Evolutionary conservation across 2,888 invertebrate species (phyloP).

Genomic region (Odontocerum albicorne): DNA sequence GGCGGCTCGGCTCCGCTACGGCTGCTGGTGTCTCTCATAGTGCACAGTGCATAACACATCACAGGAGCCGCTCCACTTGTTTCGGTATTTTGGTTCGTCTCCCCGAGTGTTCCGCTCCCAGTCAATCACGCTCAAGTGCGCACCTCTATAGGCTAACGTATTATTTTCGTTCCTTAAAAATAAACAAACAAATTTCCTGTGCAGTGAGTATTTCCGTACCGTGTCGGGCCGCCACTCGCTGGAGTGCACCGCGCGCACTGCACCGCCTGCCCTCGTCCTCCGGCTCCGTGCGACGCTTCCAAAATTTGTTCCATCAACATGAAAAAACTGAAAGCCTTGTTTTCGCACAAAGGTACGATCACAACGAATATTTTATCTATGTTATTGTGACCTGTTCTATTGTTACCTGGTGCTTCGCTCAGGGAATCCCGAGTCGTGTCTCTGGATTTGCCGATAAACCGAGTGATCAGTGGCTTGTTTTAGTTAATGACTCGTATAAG

Average conservation of each 20-base stretch:
- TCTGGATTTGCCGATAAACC: too few relatives aligned
- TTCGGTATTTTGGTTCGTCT: slow-evolving; percentile 19
- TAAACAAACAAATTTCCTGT: slow-evolving; percentile 36
- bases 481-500: too few relatives aligned
- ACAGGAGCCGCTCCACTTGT: slow-evolving; percentile 16
- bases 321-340: slow-evolving; percentile 32
- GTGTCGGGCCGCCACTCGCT: not conserved
- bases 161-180: slow-evolving; percentile 32
- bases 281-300: slow-evolving; percentile 13
- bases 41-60: not conserved
- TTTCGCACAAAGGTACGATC: slow-evolving; percentile 32
- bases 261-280: not conserved
- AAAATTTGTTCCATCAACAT: slow-evolving; percentile 33
- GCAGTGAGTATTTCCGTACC: slow-evolving; percentile 29
- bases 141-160: slow-evolving; percentile 17
- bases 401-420: too few relatives aligned
- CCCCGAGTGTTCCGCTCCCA: slow-evolving; percentile 9
- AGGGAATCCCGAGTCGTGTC: too few relatives aligned
- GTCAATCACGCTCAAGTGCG: slow-evolving; percentile 31
- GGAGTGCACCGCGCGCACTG: not conserved
- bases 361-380: too few relatives aligned
- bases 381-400: too few relatives aligned
- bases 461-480: too few relatives aligned
- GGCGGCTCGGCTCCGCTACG: not conserved
- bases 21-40: not conserved